These are phyloP conservation scores for Piscicola geometra DNA, from an alignment of 2,888 invertebrate species.

Conservation along the genomic window DNA sequence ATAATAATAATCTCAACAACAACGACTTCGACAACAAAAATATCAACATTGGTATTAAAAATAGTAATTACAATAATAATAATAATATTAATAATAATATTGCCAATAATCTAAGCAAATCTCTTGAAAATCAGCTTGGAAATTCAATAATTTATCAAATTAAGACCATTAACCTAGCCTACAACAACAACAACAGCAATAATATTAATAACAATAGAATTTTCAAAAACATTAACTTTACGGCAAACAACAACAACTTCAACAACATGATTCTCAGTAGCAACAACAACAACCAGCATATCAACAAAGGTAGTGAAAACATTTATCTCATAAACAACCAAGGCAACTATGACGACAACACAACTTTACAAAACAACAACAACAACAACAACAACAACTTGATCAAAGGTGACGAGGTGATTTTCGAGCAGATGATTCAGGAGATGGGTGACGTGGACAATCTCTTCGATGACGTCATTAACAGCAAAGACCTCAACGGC, in stretches of 20 bases:
- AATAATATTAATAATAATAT: too few species aligned
- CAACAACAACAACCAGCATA: not conserved
- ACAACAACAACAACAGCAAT: not conserved
- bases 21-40: too few species aligned
- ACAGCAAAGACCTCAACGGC: not conserved
- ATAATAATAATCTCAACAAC: too few species aligned
- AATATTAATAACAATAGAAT: not conserved
- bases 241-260: not conserved
- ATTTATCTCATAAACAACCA: slow-evolving; percentile 8
- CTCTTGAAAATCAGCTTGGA: too few species aligned
- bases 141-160: too few species aligned
- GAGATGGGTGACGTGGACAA: slow-evolving; percentile 1
- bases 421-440: not conserved
- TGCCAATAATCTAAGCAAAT: too few species aligned
- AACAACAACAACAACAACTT: not conserved
- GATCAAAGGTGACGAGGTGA: not conserved
- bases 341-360: not conserved
- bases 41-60: too few species aligned
- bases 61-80: too few species aligned
- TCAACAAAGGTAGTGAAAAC: not conserved
- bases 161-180: too few species aligned
- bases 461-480: not conserved
- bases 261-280: not conserved
- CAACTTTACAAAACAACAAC: not conserved
- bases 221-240: not conserved